Evolutionary conservation across 2,113 vertebrate genomes (phyloP).

Genomic region (Oenanthe melanoleuca): DNA sequence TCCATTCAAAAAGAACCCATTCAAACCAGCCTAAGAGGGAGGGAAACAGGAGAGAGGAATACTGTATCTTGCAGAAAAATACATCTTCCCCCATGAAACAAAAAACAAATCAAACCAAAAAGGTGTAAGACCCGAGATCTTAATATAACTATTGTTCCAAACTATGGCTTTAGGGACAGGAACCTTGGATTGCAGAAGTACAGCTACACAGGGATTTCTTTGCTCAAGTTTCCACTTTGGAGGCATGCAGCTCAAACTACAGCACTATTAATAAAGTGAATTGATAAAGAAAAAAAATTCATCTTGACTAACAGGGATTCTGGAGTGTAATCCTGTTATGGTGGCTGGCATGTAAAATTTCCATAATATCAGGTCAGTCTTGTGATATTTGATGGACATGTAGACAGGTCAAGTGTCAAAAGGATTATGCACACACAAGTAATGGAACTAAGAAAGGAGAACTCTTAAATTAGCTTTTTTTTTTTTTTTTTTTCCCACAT

Average conservation of each 20-base stretch:
- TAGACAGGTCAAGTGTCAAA: not conserved
- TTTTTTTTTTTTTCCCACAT: too few species aligned
- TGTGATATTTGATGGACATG: not conserved
- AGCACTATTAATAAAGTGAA: not conserved
- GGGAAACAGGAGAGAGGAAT: not conserved
- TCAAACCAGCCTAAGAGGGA: not conserved
- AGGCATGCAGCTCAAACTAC: accelerated
- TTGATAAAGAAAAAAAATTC: too few species aligned
- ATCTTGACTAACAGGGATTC: not conserved
- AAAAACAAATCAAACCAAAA: not conserved
- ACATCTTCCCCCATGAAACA: accelerated
- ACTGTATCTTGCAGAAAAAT: not conserved
- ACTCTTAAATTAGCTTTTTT: not conserved
- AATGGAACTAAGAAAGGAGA: not conserved
- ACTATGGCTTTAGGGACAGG: not conserved
- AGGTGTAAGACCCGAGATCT: not conserved
- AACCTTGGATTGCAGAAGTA: not conserved
- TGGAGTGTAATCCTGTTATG: not conserved
- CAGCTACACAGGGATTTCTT: accelerated
- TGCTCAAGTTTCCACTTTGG: not conserved
- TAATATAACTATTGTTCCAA: not conserved
- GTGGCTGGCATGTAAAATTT: not conserved
- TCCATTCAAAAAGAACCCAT: not conserved
- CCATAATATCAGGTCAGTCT: not conserved
- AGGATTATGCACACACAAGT: not conserved